A percentile compares a stretch with the other conserved stretches of the same genome.
Evolutionary conservation across 2,113 vertebrate species (phyloP).

Genomic region (Gallinago jamesoni): DNA sequence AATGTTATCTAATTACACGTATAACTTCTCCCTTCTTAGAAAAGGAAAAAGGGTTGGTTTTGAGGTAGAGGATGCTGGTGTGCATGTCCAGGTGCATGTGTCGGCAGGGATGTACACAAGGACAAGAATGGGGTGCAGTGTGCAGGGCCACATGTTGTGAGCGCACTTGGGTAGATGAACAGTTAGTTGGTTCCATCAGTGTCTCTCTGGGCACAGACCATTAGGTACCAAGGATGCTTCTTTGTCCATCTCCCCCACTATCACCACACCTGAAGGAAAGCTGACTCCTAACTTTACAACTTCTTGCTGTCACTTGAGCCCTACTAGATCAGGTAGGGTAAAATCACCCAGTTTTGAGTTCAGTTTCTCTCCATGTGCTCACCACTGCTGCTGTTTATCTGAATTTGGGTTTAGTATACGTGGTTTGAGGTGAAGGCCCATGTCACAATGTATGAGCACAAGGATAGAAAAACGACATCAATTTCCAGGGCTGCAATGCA

Average conservation of each 20-base stretch:
- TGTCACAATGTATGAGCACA: not conserved
- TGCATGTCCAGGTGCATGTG: not conserved
- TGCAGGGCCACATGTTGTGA: not conserved
- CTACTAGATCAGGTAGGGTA: not conserved
- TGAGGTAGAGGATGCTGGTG: not conserved
- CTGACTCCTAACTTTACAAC: not conserved
- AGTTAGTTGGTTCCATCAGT: too few relatives aligned
- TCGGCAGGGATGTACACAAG: not conserved
- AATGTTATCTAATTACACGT: not conserved
- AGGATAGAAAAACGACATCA: not conserved
- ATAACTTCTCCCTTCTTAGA: not conserved
- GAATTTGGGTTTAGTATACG: not conserved
- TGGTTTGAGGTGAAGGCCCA: not conserved
- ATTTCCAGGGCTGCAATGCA: not conserved
- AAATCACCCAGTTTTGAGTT: not conserved
- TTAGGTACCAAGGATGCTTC: not conserved
- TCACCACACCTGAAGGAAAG: not conserved
- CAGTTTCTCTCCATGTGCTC: not conserved
- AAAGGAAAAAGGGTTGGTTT: not conserved
- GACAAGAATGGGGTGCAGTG: rapidly evolving
- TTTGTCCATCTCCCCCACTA: not conserved
- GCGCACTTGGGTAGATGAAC: rapidly evolving
- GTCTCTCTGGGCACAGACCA: not conserved
- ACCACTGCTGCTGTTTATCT: not conserved
- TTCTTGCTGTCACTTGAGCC: not conserved